These are phyloP conservation scores for Drosophila sordidula DNA, from an alignment of 2,888 invertebrate species.

Conservation along the genomic window DNA sequence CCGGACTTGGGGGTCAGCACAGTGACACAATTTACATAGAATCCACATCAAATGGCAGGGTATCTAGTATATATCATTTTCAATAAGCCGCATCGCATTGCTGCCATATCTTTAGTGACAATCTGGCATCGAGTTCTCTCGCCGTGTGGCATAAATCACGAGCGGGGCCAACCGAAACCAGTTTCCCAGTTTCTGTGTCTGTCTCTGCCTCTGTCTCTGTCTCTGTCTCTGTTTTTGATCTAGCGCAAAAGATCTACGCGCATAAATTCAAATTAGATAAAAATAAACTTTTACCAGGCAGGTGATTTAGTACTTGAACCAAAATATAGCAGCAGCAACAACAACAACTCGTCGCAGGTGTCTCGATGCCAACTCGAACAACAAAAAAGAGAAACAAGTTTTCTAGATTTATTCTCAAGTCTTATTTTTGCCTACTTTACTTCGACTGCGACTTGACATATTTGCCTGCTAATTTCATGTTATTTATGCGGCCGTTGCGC, in stretches of 20 bases:
- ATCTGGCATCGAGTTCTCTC: slow-evolving; percentile 40
- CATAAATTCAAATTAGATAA: slow-evolving; percentile 78
- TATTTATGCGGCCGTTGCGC: slow-evolving; percentile 71
- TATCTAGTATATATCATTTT: slow-evolving; percentile 61
- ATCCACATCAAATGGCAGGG: slow-evolving; percentile 54
- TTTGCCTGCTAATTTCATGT: slow-evolving; percentile 77
- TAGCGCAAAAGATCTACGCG: slow-evolving; percentile 68
- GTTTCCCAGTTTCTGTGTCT: slow-evolving; percentile 34
- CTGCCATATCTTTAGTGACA: slow-evolving; percentile 55
- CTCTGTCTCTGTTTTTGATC: slow-evolving; percentile 36
- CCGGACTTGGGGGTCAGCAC: slow-evolving; percentile 18
- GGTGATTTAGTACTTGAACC: slow-evolving; percentile 74
- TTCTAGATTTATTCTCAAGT: slow-evolving; percentile 64
- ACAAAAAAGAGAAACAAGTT: slow-evolving; percentile 62
- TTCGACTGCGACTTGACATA: slow-evolving; percentile 66
- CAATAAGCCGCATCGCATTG: slow-evolving; percentile 45
- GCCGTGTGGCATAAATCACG: slow-evolving; percentile 68
- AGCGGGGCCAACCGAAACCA: slow-evolving; percentile 42
- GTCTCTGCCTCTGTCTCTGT: slow-evolving; percentile 31
- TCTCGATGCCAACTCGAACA: slow-evolving; percentile 46
- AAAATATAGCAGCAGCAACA: slow-evolving; percentile 44
- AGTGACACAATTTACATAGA: slow-evolving; percentile 66
- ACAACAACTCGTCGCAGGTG: slow-evolving; percentile 55
- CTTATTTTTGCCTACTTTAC: slow-evolving; percentile 37
- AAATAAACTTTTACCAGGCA: slow-evolving; percentile 60